Percentiles rank a stretch among this genome's conserved stretches.
These are phyloP conservation scores for Lissocephala sabroskyi DNA, from an alignment of 2,888 invertebrate species.

Conservation along the genomic window DNA sequence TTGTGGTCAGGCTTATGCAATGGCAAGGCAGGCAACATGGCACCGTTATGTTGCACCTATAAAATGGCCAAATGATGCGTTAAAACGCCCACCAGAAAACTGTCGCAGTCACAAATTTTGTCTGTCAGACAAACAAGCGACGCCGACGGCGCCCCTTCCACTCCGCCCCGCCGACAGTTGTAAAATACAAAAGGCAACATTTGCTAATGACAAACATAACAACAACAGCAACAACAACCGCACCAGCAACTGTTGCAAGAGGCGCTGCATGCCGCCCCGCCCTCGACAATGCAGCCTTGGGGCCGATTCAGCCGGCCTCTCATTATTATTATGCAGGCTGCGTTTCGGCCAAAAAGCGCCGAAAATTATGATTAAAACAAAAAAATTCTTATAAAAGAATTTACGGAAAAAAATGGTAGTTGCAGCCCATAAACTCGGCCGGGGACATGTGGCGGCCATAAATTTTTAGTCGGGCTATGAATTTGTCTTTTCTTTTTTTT, in stretches of 20 bases:
- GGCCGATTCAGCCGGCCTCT: conserved; percentile 29
- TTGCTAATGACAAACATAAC: conserved; percentile 63
- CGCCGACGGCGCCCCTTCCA: conserved; percentile 21
- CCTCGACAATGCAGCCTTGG: conserved; percentile 29
- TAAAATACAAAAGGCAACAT: conserved; percentile 63
- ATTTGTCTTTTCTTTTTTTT: conserved; percentile 22
- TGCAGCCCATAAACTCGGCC: conserved; percentile 41
- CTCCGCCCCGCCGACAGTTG: conserved; percentile 5
- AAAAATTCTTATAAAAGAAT: conserved; percentile 1
- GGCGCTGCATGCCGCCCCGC: conserved; percentile 8
- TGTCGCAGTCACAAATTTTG: conserved; percentile 64
- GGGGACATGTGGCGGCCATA: conserved; percentile 52
- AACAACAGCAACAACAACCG: conserved; percentile 9
- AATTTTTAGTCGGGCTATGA: conserved; percentile 23
- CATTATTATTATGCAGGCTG: conserved; percentile 55
- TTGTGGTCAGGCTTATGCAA: background rate
- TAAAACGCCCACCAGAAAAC: conserved; percentile 38
- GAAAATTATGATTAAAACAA: no score
- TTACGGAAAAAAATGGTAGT: conserved; percentile 15
- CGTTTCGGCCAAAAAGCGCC: no score
- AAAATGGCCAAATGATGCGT: conserved; percentile 45
- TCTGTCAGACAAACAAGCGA: conserved; percentile 34
- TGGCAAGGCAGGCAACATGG: conserved; percentile 45
- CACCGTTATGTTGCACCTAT: background rate
- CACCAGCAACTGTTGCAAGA: conserved; percentile 5